phyloP scores from a whole-genome alignment of 2,113 vertebrate species.

The Nyctibius bracteatus region DNA sequence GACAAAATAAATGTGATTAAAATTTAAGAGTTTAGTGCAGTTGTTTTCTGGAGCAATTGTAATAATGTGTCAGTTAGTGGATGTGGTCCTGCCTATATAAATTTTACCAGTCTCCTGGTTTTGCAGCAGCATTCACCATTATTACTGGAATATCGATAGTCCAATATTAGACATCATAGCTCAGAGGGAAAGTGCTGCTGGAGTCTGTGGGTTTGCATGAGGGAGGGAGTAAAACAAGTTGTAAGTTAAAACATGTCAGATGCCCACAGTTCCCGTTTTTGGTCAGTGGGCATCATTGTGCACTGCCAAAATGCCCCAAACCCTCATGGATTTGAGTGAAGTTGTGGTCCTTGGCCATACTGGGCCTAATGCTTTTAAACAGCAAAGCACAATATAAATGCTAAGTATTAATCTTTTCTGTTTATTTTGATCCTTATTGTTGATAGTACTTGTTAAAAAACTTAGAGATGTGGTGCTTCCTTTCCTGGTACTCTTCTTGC shows the following conservation, averaged over 20 bases:
- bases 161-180: no score
- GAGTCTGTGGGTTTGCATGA: not conserved
- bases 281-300: not conserved
- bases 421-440: not conserved
- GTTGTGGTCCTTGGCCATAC: not conserved
- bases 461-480: not conserved
- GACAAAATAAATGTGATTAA: not conserved
- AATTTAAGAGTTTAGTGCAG: not conserved
- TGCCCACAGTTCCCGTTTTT: not conserved
- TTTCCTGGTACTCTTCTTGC: not conserved
- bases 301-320: not conserved
- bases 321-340: not conserved
- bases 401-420: not conserved
- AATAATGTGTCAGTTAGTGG: not conserved
- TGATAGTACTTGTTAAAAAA: not conserved
- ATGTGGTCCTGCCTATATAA: not conserved
- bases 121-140: not conserved
- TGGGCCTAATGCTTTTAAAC: not conserved
- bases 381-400: not conserved
- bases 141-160: not conserved
- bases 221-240: not conserved
- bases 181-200: not conserved
- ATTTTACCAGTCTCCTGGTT: not conserved
- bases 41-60: not conserved
- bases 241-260: accelerated